Evolutionary conservation across 2,113 vertebrate species (phyloP).

Genomic region (Alethe castanea): DNA sequence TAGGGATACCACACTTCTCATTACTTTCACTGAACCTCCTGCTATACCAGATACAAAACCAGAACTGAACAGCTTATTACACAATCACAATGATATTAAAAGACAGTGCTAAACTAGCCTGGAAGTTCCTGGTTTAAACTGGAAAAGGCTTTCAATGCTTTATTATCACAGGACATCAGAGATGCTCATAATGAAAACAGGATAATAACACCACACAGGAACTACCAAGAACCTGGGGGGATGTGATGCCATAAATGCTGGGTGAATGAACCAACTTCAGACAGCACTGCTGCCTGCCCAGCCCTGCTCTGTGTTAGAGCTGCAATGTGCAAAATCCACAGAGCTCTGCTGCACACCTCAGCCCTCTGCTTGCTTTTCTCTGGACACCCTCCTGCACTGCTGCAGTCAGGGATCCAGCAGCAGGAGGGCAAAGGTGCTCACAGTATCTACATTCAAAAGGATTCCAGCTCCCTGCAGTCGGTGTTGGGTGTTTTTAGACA

Average conservation of each 20-base stretch:
- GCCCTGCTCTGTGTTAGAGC: not conserved
- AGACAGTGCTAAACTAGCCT: not conserved
- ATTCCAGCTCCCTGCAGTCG: not conserved
- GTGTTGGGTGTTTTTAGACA: not conserved
- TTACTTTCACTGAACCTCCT: not conserved
- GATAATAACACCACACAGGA: not conserved
- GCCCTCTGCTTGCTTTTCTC: fast-evolving
- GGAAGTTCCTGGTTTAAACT: not conserved
- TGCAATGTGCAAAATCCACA: not conserved
- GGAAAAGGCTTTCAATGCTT: not conserved
- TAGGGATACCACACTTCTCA: not conserved
- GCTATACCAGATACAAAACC: not conserved
- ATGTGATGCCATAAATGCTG: fast-evolving
- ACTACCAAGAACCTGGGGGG: not conserved
- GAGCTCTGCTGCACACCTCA: not conserved
- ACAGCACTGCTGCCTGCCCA: not conserved
- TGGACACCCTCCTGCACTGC: fast-evolving
- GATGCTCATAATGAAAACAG: not conserved
- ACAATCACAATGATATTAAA: not conserved
- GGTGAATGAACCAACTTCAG: not conserved
- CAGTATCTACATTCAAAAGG: fast-evolving
- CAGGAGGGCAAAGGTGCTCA: not conserved
- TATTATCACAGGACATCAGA: not conserved
- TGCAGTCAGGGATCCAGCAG: not conserved
- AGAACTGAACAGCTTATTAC: not conserved